A percentile compares a stretch with the other conserved stretches of the same genome.
Conservation (phyloP, 2,113 vertebrate genomes). For the Stictonetta naevosa region DNA sequence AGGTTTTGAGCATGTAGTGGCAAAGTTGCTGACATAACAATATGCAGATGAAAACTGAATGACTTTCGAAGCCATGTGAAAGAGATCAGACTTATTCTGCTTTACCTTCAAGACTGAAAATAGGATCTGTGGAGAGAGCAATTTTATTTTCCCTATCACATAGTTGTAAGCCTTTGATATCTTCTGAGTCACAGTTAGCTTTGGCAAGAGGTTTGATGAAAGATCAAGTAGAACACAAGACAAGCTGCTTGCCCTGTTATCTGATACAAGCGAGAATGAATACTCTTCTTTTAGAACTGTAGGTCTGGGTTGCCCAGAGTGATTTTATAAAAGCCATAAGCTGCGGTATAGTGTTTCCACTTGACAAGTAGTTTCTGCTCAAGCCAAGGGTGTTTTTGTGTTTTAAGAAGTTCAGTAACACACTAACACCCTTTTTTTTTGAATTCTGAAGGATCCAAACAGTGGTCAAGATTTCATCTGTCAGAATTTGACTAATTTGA, state of each 20-base stretch:
- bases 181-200: neutral
- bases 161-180: neutral
- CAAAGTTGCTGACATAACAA: neutral
- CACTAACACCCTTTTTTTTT: neutral
- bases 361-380: neutral
- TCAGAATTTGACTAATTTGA: neutral
- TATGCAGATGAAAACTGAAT: neutral
- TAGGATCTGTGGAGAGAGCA: neutral
- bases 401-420: neutral
- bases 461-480: neutral
- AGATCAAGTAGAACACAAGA: neutral
- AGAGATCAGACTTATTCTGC: neutral
- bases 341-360: neutral
- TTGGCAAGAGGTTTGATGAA: neutral
- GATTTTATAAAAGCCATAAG: neutral
- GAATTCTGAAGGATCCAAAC: neutral
- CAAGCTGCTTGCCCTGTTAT: neutral
- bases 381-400: fast-evolving
- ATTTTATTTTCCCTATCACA: neutral
- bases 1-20: neutral
- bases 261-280: neutral
- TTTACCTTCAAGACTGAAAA: neutral
- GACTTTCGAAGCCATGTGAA: neutral
- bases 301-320: neutral
- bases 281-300: neutral